A percentile compares a stretch with the other conserved stretches of the same genome.
phyloP scores from a whole-genome alignment of 2,888 invertebrate genomes.

The Temnothorax unifasciatus region DNA sequence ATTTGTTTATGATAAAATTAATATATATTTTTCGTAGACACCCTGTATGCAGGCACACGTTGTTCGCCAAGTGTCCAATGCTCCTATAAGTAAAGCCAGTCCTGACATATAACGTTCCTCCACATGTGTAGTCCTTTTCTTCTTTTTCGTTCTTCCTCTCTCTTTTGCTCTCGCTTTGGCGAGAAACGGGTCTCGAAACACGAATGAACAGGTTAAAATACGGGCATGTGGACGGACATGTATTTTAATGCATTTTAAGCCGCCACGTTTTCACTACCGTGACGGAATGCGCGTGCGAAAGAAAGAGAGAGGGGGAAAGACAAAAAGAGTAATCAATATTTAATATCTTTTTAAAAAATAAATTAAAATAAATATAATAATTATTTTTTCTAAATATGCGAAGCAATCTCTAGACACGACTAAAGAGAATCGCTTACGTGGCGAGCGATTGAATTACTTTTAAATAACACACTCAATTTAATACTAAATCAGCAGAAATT shows the following conservation, averaged over 20 bases:
- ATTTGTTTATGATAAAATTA: background rate
- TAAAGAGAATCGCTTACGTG: background rate
- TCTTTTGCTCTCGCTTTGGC: background rate
- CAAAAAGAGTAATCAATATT: background rate
- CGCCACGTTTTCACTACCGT: constrained; percentile 22
- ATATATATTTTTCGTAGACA: constrained; percentile 5
- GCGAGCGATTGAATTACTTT: background rate
- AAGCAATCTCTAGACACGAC: background rate
- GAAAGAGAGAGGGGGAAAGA: background rate
- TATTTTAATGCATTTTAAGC: constrained; percentile 25
- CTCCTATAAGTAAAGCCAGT: constrained; percentile 46
- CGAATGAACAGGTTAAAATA: constrained; percentile 39
- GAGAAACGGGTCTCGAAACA: constrained; percentile 34
- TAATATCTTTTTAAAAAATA: background rate
- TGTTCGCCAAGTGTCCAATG: constrained; percentile 32
- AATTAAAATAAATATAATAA: background rate
- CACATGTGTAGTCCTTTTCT: constrained; percentile 11
- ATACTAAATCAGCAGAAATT: background rate
- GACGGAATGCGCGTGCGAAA: constrained; percentile 2
- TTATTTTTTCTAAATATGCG: background rate
- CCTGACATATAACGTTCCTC: constrained; percentile 39
- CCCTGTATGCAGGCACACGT: background rate
- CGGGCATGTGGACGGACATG: background rate
- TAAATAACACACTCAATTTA: background rate
- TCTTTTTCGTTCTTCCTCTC: background rate